These are phyloP conservation scores for Phaedon cochleariae DNA, from an alignment of 2,888 invertebrate genomes.

Conservation along the genomic window DNA sequence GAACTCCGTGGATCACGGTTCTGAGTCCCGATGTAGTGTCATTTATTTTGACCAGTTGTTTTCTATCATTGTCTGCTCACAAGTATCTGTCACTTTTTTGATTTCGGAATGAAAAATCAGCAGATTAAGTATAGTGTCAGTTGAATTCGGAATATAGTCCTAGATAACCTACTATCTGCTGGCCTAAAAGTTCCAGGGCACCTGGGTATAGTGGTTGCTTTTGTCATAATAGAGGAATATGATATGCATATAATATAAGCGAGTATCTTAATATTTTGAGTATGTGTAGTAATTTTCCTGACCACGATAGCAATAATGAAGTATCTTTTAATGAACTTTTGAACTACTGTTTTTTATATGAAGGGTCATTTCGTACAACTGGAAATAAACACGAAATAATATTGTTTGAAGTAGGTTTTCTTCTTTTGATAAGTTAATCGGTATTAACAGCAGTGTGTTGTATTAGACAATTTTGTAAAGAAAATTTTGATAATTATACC, in stretches of 20 bases:
- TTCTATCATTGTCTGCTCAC: too few species aligned
- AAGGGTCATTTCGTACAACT: conserved; percentile 45
- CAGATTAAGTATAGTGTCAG: too few species aligned
- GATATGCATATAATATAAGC: not conserved
- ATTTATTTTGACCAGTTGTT: too few species aligned
- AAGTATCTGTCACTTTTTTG: too few species aligned
- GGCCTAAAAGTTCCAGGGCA: too few species aligned
- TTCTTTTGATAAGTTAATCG: conserved; percentile 36
- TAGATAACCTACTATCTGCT: too few species aligned
- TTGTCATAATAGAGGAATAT: not conserved
- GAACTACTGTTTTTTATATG: conserved; percentile 46
- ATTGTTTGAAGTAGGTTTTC: conserved; percentile 25
- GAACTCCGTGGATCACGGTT: too few species aligned
- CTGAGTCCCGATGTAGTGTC: too few species aligned
- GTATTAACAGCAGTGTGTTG: conserved; percentile 32
- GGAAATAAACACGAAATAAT: conserved; percentile 31
- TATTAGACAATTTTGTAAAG: conserved; percentile 44
- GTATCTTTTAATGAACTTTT: conserved; percentile 44
- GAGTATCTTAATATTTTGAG: not conserved
- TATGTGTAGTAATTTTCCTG: conserved; percentile 49
- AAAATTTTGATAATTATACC: conserved; percentile 43
- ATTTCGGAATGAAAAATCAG: too few species aligned
- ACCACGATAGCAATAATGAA: conserved; percentile 59
- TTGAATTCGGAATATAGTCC: too few species aligned
- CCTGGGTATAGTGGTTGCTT: too few species aligned